These are phyloP conservation scores for Corydoras sp. DNA, from an alignment of 2,113 vertebrate genomes.

Conservation along the genomic window DNA sequence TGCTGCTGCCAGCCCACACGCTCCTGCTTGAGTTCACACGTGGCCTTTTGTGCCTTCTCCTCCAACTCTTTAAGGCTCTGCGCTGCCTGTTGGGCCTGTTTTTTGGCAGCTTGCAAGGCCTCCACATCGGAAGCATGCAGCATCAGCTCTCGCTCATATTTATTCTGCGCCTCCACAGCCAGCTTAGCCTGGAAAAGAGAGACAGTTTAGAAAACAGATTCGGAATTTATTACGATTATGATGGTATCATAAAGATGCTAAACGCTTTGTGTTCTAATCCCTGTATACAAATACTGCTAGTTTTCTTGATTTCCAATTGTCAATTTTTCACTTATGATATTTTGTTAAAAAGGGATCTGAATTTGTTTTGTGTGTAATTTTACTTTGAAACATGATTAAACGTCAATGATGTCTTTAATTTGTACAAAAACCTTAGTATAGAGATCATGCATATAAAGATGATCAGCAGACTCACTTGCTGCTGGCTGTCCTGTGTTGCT, in stretches of 20 bases:
- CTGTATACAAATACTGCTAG: too few species aligned
- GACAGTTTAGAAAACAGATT: not conserved
- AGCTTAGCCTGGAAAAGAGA: conserved; percentile 72
- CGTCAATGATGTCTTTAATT: not conserved
- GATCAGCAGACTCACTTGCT: conserved; percentile 69
- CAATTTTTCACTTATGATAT: too few species aligned
- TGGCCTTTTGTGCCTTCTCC: conserved; percentile 74
- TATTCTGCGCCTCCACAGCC: conserved; percentile 87
- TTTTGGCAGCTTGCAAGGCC: conserved; percentile 85
- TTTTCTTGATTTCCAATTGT: too few species aligned
- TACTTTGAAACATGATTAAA: too few species aligned
- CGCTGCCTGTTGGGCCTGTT: conserved; percentile 68
- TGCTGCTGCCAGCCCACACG: conserved; percentile 69
- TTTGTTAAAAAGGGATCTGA: too few species aligned
- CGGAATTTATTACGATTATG: not conserved
- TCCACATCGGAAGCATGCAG: conserved; percentile 92
- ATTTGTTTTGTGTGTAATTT: too few species aligned
- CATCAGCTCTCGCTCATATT: conserved; percentile 92
- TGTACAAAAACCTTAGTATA: not conserved
- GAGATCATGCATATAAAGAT: not conserved
- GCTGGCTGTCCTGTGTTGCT: conserved; percentile 84
- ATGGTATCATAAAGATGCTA: too few species aligned
- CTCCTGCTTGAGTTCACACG: conserved; percentile 71
- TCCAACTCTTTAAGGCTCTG: conserved; percentile 73
- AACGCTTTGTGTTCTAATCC: too few species aligned